Conservation (phyloP, 2,797 vertebrate genomes). For the Epinephelus awoara region DNA sequence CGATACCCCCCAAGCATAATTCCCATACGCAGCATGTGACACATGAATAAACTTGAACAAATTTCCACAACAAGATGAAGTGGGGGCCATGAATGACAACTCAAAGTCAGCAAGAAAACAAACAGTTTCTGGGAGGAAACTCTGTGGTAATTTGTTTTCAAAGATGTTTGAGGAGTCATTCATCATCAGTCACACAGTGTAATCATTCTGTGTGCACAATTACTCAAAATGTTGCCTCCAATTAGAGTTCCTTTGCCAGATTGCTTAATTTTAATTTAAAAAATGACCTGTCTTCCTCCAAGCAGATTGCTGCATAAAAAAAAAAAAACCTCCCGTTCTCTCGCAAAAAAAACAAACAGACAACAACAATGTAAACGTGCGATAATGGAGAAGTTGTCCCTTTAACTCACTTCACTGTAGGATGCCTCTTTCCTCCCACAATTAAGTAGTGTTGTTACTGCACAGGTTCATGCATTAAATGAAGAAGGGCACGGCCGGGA, state of each 20-base stretch:
- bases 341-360: conserved; percentile 4
- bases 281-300: conserved; percentile 42
- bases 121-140: conserved; percentile 5
- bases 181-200: conserved; percentile 52
- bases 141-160: conserved; percentile 19
- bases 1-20: no score
- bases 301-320: conserved; percentile 25
- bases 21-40: background rate
- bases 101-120: conserved; percentile 12
- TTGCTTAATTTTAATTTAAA: conserved; percentile 59
- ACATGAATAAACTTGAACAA: background rate
- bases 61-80: background rate
- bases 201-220: conserved; percentile 52
- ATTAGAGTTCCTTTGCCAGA: conserved; percentile 56
- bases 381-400: conserved; percentile 33
- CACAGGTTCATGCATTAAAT: conserved; percentile 69
- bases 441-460: conserved; percentile 59
- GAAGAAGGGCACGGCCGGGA: conserved; percentile 53
- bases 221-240: conserved; percentile 65
- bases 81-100: background rate
- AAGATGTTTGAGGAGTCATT: conserved; percentile 39
- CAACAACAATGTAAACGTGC: conserved; percentile 22
- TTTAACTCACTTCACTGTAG: conserved; percentile 7
- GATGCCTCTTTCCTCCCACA: conserved; percentile 48
- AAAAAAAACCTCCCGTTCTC: conserved; percentile 13